Percentiles rank a stretch among this genome's conserved stretches.
These are phyloP conservation scores for Carettochelys insculpta DNA, from an alignment of 2,113 vertebrate species.

Conservation along the genomic window DNA sequence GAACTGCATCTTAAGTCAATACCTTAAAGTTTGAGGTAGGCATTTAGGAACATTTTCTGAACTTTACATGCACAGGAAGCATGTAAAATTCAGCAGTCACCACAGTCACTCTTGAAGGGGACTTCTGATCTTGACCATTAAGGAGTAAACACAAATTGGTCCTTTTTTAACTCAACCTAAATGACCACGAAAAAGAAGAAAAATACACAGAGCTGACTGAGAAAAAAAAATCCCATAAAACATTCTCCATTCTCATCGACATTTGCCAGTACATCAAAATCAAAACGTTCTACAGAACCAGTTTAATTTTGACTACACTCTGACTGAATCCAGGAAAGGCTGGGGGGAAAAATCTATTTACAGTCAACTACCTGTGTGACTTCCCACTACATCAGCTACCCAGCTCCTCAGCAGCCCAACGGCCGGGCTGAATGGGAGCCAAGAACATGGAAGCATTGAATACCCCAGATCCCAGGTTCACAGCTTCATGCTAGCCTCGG, in stretches of 20 bases:
- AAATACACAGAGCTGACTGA: fast-evolving
- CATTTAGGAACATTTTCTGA: background rate
- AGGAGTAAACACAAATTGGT: background rate
- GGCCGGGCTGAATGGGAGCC: background rate
- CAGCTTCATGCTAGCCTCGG: fast-evolving
- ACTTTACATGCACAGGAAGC: fast-evolving
- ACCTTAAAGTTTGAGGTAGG: background rate
- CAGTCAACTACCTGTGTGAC: background rate
- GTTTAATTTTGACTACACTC: background rate
- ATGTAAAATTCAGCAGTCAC: background rate
- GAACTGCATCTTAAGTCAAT: background rate
- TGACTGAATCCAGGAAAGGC: background rate
- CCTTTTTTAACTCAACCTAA: background rate
- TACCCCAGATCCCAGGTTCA: background rate
- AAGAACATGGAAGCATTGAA: background rate
- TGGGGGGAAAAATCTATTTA: background rate
- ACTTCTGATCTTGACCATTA: background rate
- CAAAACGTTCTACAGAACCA: background rate
- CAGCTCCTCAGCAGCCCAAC: background rate
- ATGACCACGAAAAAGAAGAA: background rate
- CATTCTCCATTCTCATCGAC: background rate
- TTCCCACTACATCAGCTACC: background rate
- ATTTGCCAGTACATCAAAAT: fast-evolving
- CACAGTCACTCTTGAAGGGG: background rate
- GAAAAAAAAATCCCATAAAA: background rate